Conservation (phyloP, 37 sponge, comb jelly and placozoan species). For the Bolinopsis microptera region DNA sequence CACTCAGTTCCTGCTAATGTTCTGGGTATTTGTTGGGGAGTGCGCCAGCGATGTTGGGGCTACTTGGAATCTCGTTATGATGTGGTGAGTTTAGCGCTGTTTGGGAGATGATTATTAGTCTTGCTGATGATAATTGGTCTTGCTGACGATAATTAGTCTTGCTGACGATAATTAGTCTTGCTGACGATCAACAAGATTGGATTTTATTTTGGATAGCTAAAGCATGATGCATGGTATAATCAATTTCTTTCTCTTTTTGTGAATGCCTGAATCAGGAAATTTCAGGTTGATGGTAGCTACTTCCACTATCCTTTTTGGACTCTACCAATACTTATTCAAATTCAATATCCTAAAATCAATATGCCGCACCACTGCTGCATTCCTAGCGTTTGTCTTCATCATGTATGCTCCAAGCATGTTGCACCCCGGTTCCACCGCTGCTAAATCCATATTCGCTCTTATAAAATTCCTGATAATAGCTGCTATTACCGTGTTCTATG, state of each 20-base stretch:
- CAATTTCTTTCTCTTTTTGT: no score
- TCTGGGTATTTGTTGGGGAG: constrained; percentile 26
- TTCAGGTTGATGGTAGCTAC: constrained; percentile 45
- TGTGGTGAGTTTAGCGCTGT: neutral
- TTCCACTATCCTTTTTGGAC: neutral
- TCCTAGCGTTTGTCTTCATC: neutral
- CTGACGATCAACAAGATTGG: no score
- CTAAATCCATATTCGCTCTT: neutral
- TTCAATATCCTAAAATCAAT: constrained; percentile 5
- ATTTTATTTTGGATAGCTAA: no score
- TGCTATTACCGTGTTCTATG: constrained; percentile 20
- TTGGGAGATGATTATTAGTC: neutral
- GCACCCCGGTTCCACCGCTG: neutral
- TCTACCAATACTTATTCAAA: constrained; percentile 17
- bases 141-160: no score
- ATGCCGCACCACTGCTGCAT: neutral
- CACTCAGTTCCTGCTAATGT: constrained; percentile 13
- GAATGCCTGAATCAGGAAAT: neutral
- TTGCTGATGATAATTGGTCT: no score
- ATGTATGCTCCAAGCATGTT: neutral
- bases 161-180: no score
- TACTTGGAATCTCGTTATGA: constrained; percentile 12
- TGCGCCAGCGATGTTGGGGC: neutral
- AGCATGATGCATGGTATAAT: no score
- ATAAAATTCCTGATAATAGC: neutral